Evolutionary conservation across 2,113 vertebrate genomes (phyloP), one percentile per base, ranked within the genome.

Genomic region (Ellobius talpinus): DNA sequence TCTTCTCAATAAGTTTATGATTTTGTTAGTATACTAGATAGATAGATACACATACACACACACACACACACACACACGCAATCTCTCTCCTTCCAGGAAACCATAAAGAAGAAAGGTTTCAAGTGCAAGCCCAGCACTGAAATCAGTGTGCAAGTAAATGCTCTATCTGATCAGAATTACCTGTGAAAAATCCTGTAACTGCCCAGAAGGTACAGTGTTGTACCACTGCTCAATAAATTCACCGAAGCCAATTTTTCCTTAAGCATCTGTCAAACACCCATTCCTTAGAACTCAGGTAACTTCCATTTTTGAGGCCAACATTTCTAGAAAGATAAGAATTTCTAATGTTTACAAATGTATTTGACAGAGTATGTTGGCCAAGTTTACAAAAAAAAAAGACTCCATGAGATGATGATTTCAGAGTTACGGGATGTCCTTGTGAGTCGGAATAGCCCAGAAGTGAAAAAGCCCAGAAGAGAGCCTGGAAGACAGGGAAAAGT

Each of bases 311-410:
- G 29, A 14, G 21, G 7, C 11, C 52, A 89, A 19, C 14, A 76
- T 88, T 92, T 96, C 36, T 72, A 81, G 72, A 95, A 96, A 92
- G 95, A n/a, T 21, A 70, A 55, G 74, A 26, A 58, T 47, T 39
- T 79, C 79, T 86, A 36, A 85, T 66, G 5, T 74, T 82, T 81
- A 90, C 45, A 81, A 79, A 29, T 26, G 21, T 29, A 50, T 39
- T 78, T 39, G 17, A 39, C 31, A 66, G 19, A 45, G 5, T 14
- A 90, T 16, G 55, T 31, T 87, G 65, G 24, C 66, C 63, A 10
- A 73, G 58, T 65, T 4, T 86, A 61, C 42, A 89, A 72, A 66
- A 87, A 66, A 87, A 19, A 5, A 0, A 65, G 70, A 88, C 24
- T 33, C 19, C 12, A 86, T 7, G 5, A 17, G 17, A 65, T 77